A percentile compares a stretch with the other conserved stretches of the same genome.
These are phyloP conservation scores for Emydura subglobosa DNA, from an alignment of 2,113 vertebrate genomes.

Conservation along the genomic window DNA sequence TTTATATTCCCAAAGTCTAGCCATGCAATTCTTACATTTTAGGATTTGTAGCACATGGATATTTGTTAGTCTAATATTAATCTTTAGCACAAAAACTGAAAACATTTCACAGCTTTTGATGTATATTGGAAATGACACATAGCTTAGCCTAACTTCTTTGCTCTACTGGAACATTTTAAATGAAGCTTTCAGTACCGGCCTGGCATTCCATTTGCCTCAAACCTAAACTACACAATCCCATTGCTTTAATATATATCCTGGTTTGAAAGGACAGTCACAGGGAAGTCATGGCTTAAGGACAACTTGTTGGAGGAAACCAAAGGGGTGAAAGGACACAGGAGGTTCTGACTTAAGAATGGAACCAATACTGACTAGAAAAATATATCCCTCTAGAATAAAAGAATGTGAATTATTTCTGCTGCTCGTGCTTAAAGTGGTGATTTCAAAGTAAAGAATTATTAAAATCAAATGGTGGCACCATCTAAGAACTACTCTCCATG, in stretches of 20 bases:
- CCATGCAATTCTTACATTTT: not conserved
- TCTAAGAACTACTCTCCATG: not conserved
- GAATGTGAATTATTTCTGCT: slow-evolving; percentile 73
- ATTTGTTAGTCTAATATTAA: not conserved
- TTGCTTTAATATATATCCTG: not conserved
- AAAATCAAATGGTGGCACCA: not conserved
- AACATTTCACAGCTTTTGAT: not conserved
- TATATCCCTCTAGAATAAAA: slow-evolving; percentile 54
- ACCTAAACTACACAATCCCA: not conserved
- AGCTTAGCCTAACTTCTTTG: not conserved
- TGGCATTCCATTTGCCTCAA: not conserved
- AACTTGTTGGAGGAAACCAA: not conserved
- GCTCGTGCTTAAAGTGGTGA: slow-evolving; percentile 62
- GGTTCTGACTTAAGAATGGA: not conserved
- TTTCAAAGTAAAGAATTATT: slow-evolving; percentile 4
- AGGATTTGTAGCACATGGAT: not conserved
- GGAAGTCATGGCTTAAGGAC: not conserved
- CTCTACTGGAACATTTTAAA: not conserved
- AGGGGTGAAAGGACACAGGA: not conserved
- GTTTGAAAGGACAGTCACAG: not conserved
- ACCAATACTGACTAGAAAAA: not conserved
- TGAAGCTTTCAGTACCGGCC: not conserved
- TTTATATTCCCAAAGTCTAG: not conserved
- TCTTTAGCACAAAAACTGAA: not conserved
- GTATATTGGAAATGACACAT: not conserved